Base-by-base conservation (phyloP, 2,888 invertebrate species). In the Idaea biselata region DNA sequence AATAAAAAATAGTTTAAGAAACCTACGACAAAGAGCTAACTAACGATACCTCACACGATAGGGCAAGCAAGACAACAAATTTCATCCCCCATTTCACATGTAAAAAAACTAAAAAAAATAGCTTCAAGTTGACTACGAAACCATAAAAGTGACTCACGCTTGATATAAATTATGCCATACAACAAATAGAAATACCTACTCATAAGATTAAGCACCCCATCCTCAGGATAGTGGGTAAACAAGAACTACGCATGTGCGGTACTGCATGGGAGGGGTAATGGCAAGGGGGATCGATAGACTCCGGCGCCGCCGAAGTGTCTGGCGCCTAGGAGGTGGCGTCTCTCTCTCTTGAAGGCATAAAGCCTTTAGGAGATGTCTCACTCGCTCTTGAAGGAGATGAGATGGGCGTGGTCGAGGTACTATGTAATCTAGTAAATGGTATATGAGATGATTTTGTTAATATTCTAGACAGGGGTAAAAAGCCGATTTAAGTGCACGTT, bases 231-330 rank as follows among this genome's bases (percentile, higher is more conserved):
- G 76, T 73, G 79, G 73, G 78, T 82, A 88, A 88, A 89, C 87
- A 88, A 82, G 66, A 8, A 61, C 1, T 17, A 72, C 89, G 89
- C 89, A 87, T 86, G 89, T 84, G 84, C 75, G 75, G 72, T 67
- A 70, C 58, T 33, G 54, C 53, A 57, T 62, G 63, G 63, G 65
- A 62, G 66, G 66, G 72, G 79, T 44, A 14, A 44, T 3, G 11
- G 44, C 14, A 44, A 44, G 73, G 73, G 73, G 71, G 72, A 82
- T 89, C 89, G 83, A 89, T 88, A 80, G 60, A 89, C 90, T 90
- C 91, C 71, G 90, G 91, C 91, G 91, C 90, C 91, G 91, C 90
- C 91, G 89, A 65, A 70, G 54, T 76, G 90, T 91, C 90, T 91
- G 89, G 86, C 86, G 86, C 86, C 87, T 72, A 69, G 72, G 67